Evolutionary conservation across 2,113 vertebrate genomes (phyloP).

Genomic region (Pogona vitticeps): DNA sequence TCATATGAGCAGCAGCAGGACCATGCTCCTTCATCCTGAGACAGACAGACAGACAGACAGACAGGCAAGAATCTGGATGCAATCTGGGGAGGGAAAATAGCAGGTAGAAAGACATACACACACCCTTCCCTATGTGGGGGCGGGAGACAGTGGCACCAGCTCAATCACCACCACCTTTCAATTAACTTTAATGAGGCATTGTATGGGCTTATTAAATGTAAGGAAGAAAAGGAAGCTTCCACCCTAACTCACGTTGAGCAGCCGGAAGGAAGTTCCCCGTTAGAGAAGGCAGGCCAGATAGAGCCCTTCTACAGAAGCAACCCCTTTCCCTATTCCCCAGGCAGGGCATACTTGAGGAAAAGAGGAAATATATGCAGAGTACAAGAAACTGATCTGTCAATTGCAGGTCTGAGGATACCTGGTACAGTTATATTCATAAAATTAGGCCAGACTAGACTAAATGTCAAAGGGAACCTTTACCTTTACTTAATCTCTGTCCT

Average conservation of each 20-base stretch:
- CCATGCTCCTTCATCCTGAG: not conserved
- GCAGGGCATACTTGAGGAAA: not conserved
- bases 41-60: not conserved
- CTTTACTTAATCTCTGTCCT: not conserved
- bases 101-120: not conserved
- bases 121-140: not conserved
- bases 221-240: not conserved
- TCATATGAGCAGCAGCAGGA: not conserved
- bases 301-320: not conserved
- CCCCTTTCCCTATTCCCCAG: not conserved
- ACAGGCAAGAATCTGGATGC: not conserved
- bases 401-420: not conserved
- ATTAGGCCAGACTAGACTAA: no score
- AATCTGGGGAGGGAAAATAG: not conserved
- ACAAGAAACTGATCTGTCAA: not conserved
- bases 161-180: slow-evolving; percentile 21
- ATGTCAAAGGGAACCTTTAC: not conserved
- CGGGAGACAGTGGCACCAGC: slow-evolving; percentile 9
- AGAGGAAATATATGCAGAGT: not conserved
- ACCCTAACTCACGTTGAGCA: not conserved
- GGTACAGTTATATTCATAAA: not conserved
- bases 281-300: not conserved
- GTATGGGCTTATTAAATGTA: not conserved
- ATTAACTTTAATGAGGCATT: slow-evolving; percentile 7
- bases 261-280: not conserved